Percentiles rank a stretch among this genome's conserved stretches.
Conservation (phyloP, 2,113 vertebrate genomes). For the Phodopus roborovskii region DNA sequence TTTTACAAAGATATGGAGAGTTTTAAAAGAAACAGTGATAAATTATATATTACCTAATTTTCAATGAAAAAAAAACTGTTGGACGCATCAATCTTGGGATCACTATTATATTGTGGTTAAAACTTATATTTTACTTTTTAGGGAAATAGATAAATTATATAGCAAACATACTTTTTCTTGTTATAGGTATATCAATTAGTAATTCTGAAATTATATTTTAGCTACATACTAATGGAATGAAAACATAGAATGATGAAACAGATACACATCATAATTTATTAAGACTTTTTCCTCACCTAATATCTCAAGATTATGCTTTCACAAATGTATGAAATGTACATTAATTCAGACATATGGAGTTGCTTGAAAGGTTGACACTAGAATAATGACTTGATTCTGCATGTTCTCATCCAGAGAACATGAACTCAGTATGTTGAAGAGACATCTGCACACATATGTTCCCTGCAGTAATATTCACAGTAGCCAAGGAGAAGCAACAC, state of each 20-base stretch:
- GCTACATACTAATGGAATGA: neutral
- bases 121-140: neutral
- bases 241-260: neutral
- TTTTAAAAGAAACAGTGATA: neutral
- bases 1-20: neutral
- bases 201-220: neutral
- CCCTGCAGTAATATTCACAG: no score
- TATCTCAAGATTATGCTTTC: neutral
- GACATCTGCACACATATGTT: neutral
- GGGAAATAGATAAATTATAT: neutral
- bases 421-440: neutral
- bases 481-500: neutral
- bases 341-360: neutral
- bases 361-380: neutral
- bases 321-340: neutral
- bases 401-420: neutral
- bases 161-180: neutral
- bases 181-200: neutral
- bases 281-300: neutral
- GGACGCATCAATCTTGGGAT: neutral
- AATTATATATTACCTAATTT: neutral
- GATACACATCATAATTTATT: neutral
- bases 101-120: neutral
- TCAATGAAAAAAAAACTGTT: neutral
- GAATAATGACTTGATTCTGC: neutral